These are phyloP conservation scores for Zapornia atra DNA, from an alignment of 2,113 vertebrate genomes.

Conservation along the genomic window DNA sequence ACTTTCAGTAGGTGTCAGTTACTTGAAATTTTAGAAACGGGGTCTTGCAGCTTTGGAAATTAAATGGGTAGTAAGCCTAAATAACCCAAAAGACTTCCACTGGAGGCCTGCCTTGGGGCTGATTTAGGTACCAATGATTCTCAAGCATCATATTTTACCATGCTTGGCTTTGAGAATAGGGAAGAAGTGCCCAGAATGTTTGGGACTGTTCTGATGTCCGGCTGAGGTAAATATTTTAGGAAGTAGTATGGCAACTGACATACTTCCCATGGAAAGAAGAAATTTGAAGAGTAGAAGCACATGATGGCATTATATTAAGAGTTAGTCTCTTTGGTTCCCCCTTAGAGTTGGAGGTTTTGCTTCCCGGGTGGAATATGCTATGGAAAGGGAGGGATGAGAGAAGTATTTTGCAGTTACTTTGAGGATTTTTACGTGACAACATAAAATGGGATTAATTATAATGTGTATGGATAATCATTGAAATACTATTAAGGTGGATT, in stretches of 20 bases:
- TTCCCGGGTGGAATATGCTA: background rate
- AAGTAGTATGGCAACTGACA: background rate
- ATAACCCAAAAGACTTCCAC: background rate
- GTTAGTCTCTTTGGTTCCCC: background rate
- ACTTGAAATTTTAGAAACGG: background rate
- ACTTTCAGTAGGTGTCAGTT: background rate
- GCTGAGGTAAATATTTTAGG: background rate
- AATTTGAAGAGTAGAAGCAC: background rate
- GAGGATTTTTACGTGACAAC: background rate
- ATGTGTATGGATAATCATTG: background rate
- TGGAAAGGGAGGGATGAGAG: too few relatives aligned
- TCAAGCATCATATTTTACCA: accelerated
- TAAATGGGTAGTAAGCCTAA: background rate
- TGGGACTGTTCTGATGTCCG: background rate
- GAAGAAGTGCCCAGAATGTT: background rate
- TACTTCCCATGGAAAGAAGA: background rate
- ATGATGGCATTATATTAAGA: background rate
- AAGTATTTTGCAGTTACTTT: background rate
- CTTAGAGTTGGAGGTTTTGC: background rate
- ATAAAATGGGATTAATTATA: background rate
- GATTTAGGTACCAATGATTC: background rate
- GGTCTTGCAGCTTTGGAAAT: background rate
- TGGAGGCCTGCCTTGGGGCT: background rate
- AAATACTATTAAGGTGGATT: background rate
- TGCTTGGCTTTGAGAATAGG: background rate